Conservation (phyloP, 1,140 invertebrate genomes). For the Nylanderia fulva region DNA sequence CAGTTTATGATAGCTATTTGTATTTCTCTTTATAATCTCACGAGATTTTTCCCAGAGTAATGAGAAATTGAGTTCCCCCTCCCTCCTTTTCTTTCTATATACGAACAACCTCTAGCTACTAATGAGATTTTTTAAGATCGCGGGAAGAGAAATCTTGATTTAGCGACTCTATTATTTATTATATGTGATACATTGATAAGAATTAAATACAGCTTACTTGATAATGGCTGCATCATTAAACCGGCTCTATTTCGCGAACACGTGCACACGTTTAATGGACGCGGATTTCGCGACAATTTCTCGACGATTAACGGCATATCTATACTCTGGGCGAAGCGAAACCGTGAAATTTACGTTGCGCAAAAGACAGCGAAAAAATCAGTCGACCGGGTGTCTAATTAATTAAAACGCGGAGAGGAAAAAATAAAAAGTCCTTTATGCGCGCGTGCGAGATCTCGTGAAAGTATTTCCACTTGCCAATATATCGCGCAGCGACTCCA, state of each 20-base stretch:
- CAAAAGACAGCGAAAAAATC: constrained; percentile 59
- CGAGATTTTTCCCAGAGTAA: neutral
- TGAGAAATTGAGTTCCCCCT: neutral
- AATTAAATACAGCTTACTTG: neutral
- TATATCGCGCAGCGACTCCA: constrained; percentile 55
- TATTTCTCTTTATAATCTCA: neutral
- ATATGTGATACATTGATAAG: constrained; percentile 4
- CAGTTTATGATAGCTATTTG: neutral
- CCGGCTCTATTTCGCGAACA: neutral
- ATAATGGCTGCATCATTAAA: neutral
- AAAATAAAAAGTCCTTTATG: constrained; percentile 2
- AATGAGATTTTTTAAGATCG: neutral
- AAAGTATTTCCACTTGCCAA: constrained; percentile 65
- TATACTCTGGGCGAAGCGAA: constrained; percentile 1
- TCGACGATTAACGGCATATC: constrained; percentile 65
- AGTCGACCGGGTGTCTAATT: constrained; percentile 65
- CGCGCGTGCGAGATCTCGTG: constrained; percentile 44
- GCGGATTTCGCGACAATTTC: constrained; percentile 55
- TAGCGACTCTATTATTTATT: constrained; percentile 12
- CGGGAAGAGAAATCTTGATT: constrained; percentile 29
- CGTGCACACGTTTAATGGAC: neutral
- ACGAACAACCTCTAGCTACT: neutral
- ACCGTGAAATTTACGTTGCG: constrained; percentile 64
- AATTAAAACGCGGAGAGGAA: constrained; percentile 52
- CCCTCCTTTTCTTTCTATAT: neutral